Evolutionary conservation across 2,888 invertebrate species (phyloP).

Genomic region (Leuctra nigra): DNA sequence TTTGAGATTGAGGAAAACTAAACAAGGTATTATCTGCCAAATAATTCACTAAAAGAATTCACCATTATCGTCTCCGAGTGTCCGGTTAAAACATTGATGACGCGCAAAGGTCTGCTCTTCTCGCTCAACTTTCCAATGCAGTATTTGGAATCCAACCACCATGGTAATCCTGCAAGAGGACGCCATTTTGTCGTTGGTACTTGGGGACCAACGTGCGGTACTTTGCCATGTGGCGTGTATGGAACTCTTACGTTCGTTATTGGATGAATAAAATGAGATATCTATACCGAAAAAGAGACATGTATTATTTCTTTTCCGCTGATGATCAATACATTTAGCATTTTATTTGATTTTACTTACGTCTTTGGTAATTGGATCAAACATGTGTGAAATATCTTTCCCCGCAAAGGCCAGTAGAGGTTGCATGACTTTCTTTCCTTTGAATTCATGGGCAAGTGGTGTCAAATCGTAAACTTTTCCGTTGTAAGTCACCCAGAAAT

Average conservation of each 20-base stretch:
- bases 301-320: no score
- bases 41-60: no score
- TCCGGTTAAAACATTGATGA: conserved; percentile 76
- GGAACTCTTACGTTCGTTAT: conserved; percentile 49
- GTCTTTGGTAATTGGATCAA: conserved; percentile 49
- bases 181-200: conserved; percentile 57
- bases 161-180: conserved; percentile 55
- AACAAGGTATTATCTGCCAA: no score
- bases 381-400: conserved; percentile 80
- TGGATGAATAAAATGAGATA: conserved; percentile 44
- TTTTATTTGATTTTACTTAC: conserved; percentile 5
- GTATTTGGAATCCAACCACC: conserved; percentile 61
- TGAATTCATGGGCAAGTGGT: conserved; percentile 42
- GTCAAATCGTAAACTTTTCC: conserved; percentile 59
- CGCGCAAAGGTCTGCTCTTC: conserved; percentile 60
- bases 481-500: conserved; percentile 75
- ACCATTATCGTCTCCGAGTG: no score
- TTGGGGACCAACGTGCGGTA: conserved; percentile 47
- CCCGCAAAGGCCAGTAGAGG: conserved; percentile 68
- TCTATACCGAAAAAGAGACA: no score
- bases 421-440: conserved; percentile 43
- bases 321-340: no score
- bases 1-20: no score
- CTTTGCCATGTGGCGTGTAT: conserved; percentile 53
- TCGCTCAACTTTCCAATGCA: conserved; percentile 63